Conservation (phyloP, 1,140 invertebrate species). For the Phymorhynchus buccinoides region DNA sequence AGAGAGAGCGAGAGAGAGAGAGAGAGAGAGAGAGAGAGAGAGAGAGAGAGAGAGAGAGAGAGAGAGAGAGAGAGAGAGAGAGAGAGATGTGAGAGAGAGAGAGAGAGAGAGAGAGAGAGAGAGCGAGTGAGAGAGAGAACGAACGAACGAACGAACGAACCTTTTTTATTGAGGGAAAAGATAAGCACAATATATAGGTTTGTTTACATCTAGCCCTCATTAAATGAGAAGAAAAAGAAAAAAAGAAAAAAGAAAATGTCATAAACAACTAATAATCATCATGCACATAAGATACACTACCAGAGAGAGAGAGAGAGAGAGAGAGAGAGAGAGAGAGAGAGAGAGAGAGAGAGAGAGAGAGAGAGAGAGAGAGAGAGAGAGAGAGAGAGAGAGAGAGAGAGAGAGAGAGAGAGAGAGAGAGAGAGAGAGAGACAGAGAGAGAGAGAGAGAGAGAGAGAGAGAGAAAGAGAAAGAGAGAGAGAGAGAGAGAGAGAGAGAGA, state of each 20-base stretch:
- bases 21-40: not conserved
- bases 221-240: no score
- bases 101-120: no score
- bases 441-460: not conserved
- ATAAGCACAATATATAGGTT: no score
- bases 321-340: not conserved
- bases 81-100: no score
- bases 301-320: not conserved
- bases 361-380: not conserved
- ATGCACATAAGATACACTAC: no score
- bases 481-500: not conserved
- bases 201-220: no score
- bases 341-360: conserved; percentile 6
- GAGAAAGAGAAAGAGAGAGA: not conserved
- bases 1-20: no score
- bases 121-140: no score
- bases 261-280: no score
- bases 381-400: not conserved
- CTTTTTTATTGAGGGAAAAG: no score
- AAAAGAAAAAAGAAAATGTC: no score
- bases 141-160: no score
- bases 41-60: conserved; percentile 17
- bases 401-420: not conserved
- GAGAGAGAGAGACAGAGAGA: not conserved
- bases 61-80: not conserved